These are phyloP conservation scores for Parnassius orleans DNA, from an alignment of 2,888 invertebrate genomes.

Conservation along the genomic window DNA sequence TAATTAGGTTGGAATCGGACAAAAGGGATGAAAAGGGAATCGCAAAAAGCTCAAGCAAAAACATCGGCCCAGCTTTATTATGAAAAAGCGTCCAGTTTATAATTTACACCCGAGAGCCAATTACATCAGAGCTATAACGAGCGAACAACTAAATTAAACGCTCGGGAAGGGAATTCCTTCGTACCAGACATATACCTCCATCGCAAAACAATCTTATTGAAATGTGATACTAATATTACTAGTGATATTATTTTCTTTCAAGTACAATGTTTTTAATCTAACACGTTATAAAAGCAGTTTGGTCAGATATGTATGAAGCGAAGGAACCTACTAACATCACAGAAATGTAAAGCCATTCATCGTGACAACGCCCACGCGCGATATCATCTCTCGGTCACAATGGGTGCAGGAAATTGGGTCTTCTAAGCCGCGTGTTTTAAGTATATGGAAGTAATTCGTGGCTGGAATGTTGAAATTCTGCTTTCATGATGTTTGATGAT, in stretches of 20 bases:
- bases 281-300: background rate
- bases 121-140: constrained; percentile 16
- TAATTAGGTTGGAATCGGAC: constrained; percentile 14
- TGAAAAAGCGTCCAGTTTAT: constrained; percentile 17
- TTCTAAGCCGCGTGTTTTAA: constrained; percentile 9
- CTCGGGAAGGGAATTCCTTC: constrained; percentile 43
- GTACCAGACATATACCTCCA: constrained; percentile 38
- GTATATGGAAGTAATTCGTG: constrained; percentile 48
- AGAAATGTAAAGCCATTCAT: constrained; percentile 49
- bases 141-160: constrained; percentile 42
- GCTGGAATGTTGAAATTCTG: constrained; percentile 27
- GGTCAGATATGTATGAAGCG: constrained; percentile 48
- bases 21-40: constrained; percentile 10
- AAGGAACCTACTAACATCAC: constrained; percentile 45
- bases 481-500: constrained; percentile 14
- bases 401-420: constrained; percentile 30
- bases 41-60: constrained; percentile 6
- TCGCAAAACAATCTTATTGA: constrained; percentile 35
- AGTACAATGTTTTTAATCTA: background rate
- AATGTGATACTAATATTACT: background rate
- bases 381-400: constrained; percentile 52
- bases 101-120: constrained; percentile 21
- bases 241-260: background rate
- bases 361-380: constrained; percentile 63
- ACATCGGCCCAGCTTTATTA: constrained; percentile 16